Base-by-base conservation (phyloP, 2,888 invertebrate species). In the Gisinianus flammeolus region DNA sequence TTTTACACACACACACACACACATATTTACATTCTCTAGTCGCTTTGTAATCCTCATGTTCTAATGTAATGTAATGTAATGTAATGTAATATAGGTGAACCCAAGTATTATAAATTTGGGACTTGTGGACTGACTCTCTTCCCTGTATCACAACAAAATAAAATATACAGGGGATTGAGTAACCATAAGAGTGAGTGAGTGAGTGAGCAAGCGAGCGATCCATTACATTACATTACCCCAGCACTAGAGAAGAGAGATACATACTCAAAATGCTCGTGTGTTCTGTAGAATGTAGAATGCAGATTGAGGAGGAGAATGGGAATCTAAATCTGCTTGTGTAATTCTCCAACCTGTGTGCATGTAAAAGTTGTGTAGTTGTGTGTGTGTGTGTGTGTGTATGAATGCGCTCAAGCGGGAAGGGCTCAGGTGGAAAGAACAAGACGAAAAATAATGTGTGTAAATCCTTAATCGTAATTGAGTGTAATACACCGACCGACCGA, bases 401-500 rank as follows among this genome's bases (percentile, higher is more conserved):
- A 30, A 22, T 54, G 54, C 54, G n/a, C 54, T n/a, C 54, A 54
- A 54, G 54, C 54, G 16, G 16, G n/a, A 54, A 54, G 54, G 54
- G 54, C n/a, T n/a, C n/a, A 54, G n/a, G 44, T 10, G 44, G 31
- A 16, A 30, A 31, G 31, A 66, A 66, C 66, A 30, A 30, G 66
- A 66, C 16, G 28, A 26, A 66, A 54, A n/a, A 54, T n/a, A n/a
- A n/a, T 26, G 30, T 19, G 16, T 19, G 30, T 66, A 66, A 66
- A 66, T 66, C 31, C 31, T 66, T 66, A 66, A 66, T 66, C 66
- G 66, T 66, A 66, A 66, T 66, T 66, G 66, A 66, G 66, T 66
- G 66, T 12, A 66, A 19, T 19, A 19, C 22, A 26, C 4, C 22
- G 44, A 62, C 24, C 26, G 26, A 12, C 62, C 12, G 24, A 10